Evolutionary conservation across 2,797 vertebrate species (phyloP), one percentile per base, ranked within the genome.

Genomic region (Thalassophryne amazonica): DNA sequence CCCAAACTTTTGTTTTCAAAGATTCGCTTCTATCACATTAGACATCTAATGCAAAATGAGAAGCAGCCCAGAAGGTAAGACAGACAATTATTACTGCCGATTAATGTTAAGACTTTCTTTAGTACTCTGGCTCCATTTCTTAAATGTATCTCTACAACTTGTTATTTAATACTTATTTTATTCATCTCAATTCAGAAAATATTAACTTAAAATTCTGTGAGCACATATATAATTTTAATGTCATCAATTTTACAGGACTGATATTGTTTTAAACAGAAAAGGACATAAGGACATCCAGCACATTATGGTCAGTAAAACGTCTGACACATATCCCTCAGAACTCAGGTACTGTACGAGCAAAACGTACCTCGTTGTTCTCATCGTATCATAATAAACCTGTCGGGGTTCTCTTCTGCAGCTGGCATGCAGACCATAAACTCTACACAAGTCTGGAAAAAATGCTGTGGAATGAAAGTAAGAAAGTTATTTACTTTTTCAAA

Each of bases 391-490:
- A 42, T 6, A 17, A 2, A 17, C 3, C 8, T 1, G 11, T 34
- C 1, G n/a, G n/a, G n/a, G n/a, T n/a, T 39, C 0, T 55, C 9
- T 51, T 47, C 46, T 22, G 20, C 60, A 84, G 77, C 10, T 62
- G 33, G 52, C 30, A 50, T 55, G 7, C 39, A 33, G 55, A 69
- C 3, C 30, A 16, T 17, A 57, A 69, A 50, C 23, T 28, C 9
- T 43, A 63, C 9, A 47, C 55, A 2, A 62, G 62, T 9, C 46
- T 88, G 37, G 78, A 85, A 16, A 69, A 73, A 18, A 0, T 88
- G 32, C 67, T 90, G 4, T 63, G 16, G 17, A 61, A 90, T 29
- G 76, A 81, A 86, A 74, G 88, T 90, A 75, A 76, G 78, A 56
- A 19, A 12, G 15, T n/a, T n/a, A n/a, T 2, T 3, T 20, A 1